Evolutionary conservation across 2,797 vertebrate genomes (phyloP), one percentile per base, ranked within the genome.

Genomic region (Fistularia commersonii): DNA sequence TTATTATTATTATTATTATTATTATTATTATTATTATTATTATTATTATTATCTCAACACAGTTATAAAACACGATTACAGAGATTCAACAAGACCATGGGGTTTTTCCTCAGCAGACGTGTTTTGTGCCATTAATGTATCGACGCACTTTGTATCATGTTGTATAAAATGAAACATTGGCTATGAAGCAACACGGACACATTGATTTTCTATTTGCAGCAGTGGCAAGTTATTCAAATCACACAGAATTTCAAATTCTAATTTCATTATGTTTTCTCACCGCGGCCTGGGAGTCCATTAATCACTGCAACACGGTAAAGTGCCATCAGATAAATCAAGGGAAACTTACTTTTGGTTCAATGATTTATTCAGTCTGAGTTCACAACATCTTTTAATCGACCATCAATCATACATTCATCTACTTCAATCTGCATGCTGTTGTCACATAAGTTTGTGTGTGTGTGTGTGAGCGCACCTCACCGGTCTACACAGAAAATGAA

Each of bases 191-290:
- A 33, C 23, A 32, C 41, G 11, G 40, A 57, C 1, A 38, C 54
- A 79, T 77, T 32, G 39, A 83, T 82, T 64, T 67, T 54, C 43
- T 41, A 45, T 76, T 72, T 64, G 48, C 41, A 46, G 51, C 42
- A 13, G 61, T 8, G 53, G 53, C 37, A 32, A 41, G 34, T 51
- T 74, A 82, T 82, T 86, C 66, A 76, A 84, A 85, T 79, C 33
- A 65, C 61, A 66, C 41, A n/a, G 45, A 58, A 85, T 86, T 70
- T 83, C 46, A 85, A 85, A 86, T 85, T 87, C 62, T 72, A 84
- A 87, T 87, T 76, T 86, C 70, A 83, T 87, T 80, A 78, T 52
- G n/a, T 51, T 60, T 75, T 69, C 54, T 54, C 44, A 69, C 54
- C 59, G 38, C 23, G 53, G 49, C 61, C 68, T 64, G 70, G 43